Evolutionary conservation across 1,140 invertebrate species (phyloP).

Genomic region (Acyrthosiphon pisum): DNA sequence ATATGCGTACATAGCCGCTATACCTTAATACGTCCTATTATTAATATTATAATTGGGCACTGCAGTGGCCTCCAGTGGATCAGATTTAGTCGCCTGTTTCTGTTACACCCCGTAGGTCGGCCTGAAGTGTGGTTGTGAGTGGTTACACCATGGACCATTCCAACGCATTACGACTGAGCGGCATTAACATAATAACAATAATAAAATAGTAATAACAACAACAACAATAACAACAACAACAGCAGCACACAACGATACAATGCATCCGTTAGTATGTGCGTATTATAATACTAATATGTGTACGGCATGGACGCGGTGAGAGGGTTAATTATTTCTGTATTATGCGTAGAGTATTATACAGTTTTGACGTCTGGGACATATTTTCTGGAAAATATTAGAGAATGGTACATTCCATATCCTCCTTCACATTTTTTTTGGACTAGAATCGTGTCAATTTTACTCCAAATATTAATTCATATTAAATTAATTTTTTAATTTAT

Average conservation of each 20-base stretch:
- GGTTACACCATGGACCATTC: neutral
- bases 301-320: neutral
- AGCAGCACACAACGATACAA: too few relatives aligned
- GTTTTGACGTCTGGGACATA: neutral
- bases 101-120: neutral
- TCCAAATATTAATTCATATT: neutral
- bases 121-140: too few relatives aligned
- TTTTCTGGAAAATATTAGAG: neutral
- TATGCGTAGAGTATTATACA: too few relatives aligned
- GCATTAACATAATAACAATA: neutral
- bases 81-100: neutral
- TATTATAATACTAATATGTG: neutral
- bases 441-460: neutral
- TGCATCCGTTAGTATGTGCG: too few relatives aligned
- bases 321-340: neutral
- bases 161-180: neutral
- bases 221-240: neutral
- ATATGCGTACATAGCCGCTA: too few relatives aligned
- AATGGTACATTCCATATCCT: neutral
- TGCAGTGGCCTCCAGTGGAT: neutral
- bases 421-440: neutral
- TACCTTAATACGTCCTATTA: neutral
- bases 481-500: neutral
- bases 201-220: neutral
- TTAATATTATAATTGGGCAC: neutral